Evolutionary conservation across 1,140 invertebrate species (phyloP).

Genomic region (Achatina immaculata): DNA sequence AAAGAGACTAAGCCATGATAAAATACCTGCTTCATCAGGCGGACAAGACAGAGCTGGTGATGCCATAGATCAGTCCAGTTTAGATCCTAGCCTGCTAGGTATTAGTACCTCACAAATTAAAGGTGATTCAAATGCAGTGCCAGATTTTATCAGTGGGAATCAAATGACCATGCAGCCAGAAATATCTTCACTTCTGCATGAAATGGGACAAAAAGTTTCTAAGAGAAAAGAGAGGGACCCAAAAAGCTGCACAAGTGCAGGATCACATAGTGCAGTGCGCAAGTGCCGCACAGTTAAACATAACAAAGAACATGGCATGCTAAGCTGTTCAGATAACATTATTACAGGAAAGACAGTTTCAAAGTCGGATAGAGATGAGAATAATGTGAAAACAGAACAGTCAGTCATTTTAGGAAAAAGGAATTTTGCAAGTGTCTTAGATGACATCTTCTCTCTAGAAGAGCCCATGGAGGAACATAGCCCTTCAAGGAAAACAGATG

Average conservation of each 20-base stretch:
- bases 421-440: neutral
- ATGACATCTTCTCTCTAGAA: conserved; percentile 14
- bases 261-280: neutral
- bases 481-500: conserved; percentile 1
- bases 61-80: neutral
- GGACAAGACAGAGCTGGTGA: neutral
- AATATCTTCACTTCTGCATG: neutral
- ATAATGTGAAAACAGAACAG: neutral
- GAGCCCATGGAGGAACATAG: neutral
- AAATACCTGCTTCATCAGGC: neutral
- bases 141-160: neutral
- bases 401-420: neutral
- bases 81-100: neutral
- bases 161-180: neutral
- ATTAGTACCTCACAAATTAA: neutral
- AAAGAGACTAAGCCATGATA: neutral
- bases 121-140: neutral
- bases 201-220: neutral
- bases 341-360: neutral
- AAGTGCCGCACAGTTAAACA: neutral
- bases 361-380: neutral
- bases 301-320: neutral
- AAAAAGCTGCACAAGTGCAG: neutral
- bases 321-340: neutral
- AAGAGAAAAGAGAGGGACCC: neutral